These are phyloP conservation scores for Coregonus sp. DNA, from an alignment of 2,797 vertebrate species.

Conservation along the genomic window DNA sequence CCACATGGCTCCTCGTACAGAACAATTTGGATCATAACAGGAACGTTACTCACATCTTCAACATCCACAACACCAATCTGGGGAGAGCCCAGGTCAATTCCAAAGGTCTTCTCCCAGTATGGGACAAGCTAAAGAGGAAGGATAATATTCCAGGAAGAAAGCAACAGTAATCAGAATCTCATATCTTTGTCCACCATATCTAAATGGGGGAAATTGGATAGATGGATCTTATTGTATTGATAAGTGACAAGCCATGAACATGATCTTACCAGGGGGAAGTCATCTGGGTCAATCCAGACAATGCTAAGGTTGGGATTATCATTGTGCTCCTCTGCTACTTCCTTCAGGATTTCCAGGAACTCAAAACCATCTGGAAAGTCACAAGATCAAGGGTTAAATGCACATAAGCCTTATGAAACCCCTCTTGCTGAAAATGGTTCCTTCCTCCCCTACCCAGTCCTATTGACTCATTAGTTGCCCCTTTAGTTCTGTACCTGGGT, in stretches of 20 bases:
- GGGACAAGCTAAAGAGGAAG: conserved; percentile 78
- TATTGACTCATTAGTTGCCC: not conserved
- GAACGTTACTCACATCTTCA: conserved; percentile 81
- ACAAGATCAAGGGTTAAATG: conserved; percentile 6
- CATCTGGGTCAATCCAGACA: conserved; percentile 91
- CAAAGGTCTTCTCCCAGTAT: conserved; percentile 91
- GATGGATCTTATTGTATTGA: not conserved
- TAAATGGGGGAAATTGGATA: not conserved
- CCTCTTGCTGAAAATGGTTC: not conserved
- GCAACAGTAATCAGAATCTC: not conserved
- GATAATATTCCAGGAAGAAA: not conserved
- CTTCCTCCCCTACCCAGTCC: not conserved
- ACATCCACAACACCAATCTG: conserved; percentile 90
- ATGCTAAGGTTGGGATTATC: conserved; percentile 89
- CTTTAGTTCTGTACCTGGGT: conserved; percentile 75
- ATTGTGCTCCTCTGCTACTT: conserved; percentile 88
- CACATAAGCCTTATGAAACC: not conserved
- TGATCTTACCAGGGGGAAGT: conserved; percentile 86
- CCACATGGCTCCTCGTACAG: not conserved
- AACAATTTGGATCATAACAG: not conserved
- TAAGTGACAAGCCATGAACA: not conserved
- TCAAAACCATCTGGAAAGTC: conserved; percentile 83
- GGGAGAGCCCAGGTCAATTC: conserved; percentile 85
- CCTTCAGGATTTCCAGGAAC: conserved; percentile 88
- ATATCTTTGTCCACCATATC: not conserved